Evolutionary conservation across 2,797 vertebrate genomes (phyloP).

Genomic region (Scolopax rusticola): DNA sequence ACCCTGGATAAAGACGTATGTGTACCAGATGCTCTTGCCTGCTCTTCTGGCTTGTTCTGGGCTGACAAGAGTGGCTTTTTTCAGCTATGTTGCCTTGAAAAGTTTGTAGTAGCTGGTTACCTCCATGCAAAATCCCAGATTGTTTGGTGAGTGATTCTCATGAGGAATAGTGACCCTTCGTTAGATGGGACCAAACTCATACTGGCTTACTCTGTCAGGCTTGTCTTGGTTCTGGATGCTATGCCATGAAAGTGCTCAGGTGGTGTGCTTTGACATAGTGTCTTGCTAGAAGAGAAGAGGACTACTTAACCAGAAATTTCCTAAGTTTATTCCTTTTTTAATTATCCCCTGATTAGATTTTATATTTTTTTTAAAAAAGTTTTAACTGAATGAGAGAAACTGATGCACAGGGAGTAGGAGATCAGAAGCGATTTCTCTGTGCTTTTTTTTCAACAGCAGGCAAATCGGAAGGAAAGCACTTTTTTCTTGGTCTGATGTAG

Average conservation of each 20-base stretch:
- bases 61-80: not conserved
- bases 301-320: not conserved
- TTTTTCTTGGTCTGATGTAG: not conserved
- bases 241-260: not conserved
- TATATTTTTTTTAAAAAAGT: not conserved
- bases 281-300: not conserved
- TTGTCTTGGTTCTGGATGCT: not conserved
- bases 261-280: not conserved
- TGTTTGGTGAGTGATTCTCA: not conserved
- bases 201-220: not conserved
- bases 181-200: not conserved
- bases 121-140: not conserved
- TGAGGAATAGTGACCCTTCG: not conserved
- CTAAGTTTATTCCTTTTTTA: not conserved
- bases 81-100: not conserved
- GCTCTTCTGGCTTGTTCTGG: not conserved
- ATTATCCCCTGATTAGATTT: not conserved
- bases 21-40: not conserved
- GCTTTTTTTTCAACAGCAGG: not conserved
- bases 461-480: not conserved
- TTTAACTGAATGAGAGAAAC: not conserved
- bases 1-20: slow-evolving; percentile 89
- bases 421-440: not conserved
- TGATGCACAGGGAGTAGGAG: not conserved
- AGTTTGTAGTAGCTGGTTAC: not conserved